Evolutionary conservation across 1,140 invertebrate genomes (phyloP).

Genomic region (Drosophila pruinosa): DNA sequence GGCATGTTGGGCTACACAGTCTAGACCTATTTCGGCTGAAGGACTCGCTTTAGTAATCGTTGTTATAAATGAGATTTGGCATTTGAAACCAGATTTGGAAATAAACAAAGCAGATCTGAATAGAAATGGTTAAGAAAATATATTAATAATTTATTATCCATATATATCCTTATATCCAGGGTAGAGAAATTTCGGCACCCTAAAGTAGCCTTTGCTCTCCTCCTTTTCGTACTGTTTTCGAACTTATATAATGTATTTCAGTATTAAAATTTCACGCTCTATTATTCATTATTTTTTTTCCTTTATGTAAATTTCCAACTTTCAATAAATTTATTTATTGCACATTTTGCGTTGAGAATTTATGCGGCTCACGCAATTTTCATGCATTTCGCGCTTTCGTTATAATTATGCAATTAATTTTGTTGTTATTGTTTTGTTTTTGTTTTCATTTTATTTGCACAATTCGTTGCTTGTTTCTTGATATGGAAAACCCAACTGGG

Average conservation of each 20-base stretch:
- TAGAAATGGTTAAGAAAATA: too few species aligned
- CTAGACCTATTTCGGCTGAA: background rate
- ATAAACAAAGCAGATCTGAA: too few species aligned
- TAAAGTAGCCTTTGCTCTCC: background rate
- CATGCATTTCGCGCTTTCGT: conserved; percentile 44
- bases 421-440: conserved; percentile 12
- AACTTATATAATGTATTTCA: conserved; percentile 25
- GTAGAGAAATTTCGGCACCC: background rate
- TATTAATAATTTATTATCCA: too few species aligned
- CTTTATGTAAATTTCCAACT: conserved; percentile 9
- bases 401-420: conserved; percentile 68
- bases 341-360: conserved; percentile 59
- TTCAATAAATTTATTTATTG: conserved; percentile 54
- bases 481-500: conserved; percentile 27
- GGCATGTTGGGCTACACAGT: background rate
- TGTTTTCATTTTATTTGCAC: conserved; percentile 14
- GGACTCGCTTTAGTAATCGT: background rate
- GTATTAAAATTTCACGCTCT: conserved; percentile 18
- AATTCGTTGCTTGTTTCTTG: conserved; percentile 5
- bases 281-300: conserved; percentile 14
- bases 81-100: background rate
- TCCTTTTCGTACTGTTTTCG: background rate
- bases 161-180: background rate
- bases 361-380: conserved; percentile 73
- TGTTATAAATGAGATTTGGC: background rate